Percentiles rank a stretch among this genome's conserved stretches.
Evolutionary conservation across 1,140 invertebrate species (phyloP).

Genomic region (Zaprionus camerounensis): DNA sequence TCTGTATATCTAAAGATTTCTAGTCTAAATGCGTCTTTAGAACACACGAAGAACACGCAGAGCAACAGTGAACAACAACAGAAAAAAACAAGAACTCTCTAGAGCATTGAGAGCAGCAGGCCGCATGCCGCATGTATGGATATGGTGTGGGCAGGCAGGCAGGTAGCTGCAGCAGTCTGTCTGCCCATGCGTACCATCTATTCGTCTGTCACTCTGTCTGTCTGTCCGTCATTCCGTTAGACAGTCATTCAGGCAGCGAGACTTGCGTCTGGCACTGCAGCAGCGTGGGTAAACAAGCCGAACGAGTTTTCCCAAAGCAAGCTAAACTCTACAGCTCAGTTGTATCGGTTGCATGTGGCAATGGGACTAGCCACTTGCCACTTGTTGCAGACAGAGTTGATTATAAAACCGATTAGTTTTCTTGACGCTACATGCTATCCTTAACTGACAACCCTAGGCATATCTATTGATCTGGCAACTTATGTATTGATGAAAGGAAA

Average conservation of each 20-base stretch:
- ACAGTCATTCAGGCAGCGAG: constrained; percentile 33
- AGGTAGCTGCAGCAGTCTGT: constrained; percentile 40
- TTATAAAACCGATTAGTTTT: constrained; percentile 46
- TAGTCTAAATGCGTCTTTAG: neutral
- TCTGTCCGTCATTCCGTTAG: constrained; percentile 27
- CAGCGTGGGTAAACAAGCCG: constrained; percentile 71
- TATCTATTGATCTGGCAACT: neutral
- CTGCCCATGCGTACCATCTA: neutral
- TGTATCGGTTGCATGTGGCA: constrained; percentile 40
- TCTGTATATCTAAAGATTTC: neutral
- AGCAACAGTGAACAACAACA: no score
- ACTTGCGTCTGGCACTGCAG: constrained; percentile 19
- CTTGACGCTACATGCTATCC: neutral
- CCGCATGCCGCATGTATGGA: constrained; percentile 14
- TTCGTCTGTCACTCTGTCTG: neutral
- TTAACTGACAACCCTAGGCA: no score
- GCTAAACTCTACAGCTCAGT: constrained; percentile 3
- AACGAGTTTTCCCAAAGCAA: constrained; percentile 57
- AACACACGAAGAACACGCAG: neutral
- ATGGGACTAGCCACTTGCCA: constrained; percentile 31
- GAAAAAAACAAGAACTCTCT: neutral
- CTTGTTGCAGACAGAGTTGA: constrained; percentile 45
- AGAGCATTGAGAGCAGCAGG: constrained; percentile 17
- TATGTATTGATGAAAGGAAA: neutral
- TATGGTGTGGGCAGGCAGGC: constrained; percentile 48